Base-by-base conservation (phyloP, 2,888 invertebrate species). In the Scaptodrosophila latifasciaeformis region DNA sequence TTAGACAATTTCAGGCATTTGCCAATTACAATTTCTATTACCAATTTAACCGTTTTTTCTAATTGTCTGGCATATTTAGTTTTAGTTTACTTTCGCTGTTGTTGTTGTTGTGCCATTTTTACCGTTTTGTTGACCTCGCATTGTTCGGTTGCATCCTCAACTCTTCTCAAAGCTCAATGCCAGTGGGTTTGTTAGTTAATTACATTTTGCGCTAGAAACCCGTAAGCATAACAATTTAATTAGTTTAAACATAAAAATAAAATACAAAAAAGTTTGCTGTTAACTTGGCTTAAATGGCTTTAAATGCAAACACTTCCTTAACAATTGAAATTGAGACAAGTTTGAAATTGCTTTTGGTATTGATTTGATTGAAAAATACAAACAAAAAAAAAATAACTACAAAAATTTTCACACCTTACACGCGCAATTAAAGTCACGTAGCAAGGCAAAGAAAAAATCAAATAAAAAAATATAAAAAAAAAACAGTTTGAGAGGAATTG, bases 341-440 rank as follows among this genome's bases (percentile, higher is more conserved):
- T 34, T 34, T 37, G n/a, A n/a, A n/a, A n/a, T n/a, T n/a, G n/a
- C n/a, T n/a, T n/a, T n/a, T n/a, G n/a, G n/a, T n/a, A n/a, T n/a
- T n/a, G n/a, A n/a, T n/a, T n/a, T n/a, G n/a, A n/a, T n/a, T n/a
- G n/a, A n/a, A n/a, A n/a, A n/a, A n/a, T n/a, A n/a, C n/a, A n/a
- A n/a, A n/a, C n/a, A n/a, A n/a, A n/a, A n/a, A n/a, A 24, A 24
- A 24, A 24, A 3, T 7, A 24, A 24, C 24, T 5, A 37, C 37
- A 37, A 37, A 37, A 17, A 47, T 53, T 59, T 69, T 69, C 70
- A 64, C 67, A 71, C 62, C 66, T 67, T 48, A 34, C 52, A 49
- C 48, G 52, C 65, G 63, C 63, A 59, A 70, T 70, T 70, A 45
- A 64, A 65, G 62, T 71, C 70, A 71, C 71, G 68, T 71, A 48